Evolutionary conservation across 2,113 vertebrate species (phyloP).

Genomic region (Ivindomyrus marchei): DNA sequence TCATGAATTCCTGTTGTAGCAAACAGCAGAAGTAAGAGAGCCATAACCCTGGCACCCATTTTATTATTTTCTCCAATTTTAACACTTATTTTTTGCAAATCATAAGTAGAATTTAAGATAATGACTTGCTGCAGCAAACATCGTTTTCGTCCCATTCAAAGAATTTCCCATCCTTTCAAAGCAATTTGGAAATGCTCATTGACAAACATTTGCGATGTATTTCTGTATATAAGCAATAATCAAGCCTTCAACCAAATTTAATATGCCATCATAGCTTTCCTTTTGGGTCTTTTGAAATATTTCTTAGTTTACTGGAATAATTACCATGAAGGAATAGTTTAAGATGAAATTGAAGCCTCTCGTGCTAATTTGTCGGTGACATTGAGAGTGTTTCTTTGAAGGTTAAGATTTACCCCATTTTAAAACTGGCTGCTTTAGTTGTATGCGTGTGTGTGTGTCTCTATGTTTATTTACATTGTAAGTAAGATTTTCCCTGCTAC

Average conservation of each 20-base stretch:
- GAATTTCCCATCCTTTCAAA: not conserved
- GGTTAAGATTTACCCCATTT: not conserved
- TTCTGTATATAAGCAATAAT: not conserved
- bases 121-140: not conserved
- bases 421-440: not conserved
- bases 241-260: not conserved
- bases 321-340: conserved; percentile 9
- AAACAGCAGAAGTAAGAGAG: not conserved
- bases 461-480: not conserved
- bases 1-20: not conserved
- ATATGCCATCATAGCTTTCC: not conserved
- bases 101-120: not conserved
- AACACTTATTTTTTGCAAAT: not conserved
- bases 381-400: not conserved
- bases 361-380: not conserved
- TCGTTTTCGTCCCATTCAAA: not conserved
- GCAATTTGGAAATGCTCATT: conserved; percentile 4
- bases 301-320: not conserved
- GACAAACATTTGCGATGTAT: not conserved
- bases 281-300: not conserved
- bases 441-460: not conserved
- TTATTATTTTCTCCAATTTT: not conserved
- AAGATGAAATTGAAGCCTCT: not conserved
- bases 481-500: not conserved
- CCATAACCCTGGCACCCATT: not conserved